Conservation (phyloP, 2,113 vertebrate genomes). For the Polyodon spathula region DNA sequence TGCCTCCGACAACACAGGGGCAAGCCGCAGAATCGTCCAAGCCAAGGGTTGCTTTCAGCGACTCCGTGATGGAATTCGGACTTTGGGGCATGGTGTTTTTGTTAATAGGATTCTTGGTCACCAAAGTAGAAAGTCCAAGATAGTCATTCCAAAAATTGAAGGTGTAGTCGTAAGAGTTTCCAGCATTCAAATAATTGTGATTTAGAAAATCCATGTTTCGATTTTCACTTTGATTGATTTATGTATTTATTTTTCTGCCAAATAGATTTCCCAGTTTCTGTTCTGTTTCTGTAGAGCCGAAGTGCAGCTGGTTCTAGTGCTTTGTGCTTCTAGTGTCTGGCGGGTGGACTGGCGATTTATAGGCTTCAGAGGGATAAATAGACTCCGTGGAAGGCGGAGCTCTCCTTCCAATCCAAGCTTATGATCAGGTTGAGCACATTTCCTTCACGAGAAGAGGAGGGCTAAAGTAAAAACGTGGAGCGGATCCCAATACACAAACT, state of each 20-base stretch:
- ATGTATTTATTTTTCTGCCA: slow-evolving; percentile 16
- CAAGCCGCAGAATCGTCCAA: slow-evolving; percentile 55
- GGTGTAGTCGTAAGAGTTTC: slow-evolving; percentile 64
- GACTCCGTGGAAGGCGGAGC: slow-evolving; percentile 47
- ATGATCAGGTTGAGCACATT: slow-evolving; percentile 26
- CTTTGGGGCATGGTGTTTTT: slow-evolving; percentile 50
- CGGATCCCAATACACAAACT: neutral
- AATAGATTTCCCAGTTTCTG: slow-evolving; percentile 40
- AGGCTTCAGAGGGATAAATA: slow-evolving; percentile 34
- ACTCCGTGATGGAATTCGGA: slow-evolving; percentile 68
- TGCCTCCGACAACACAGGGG: slow-evolving; percentile 46
- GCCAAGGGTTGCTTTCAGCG: slow-evolving; percentile 64
- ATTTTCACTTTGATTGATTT: slow-evolving; percentile 13
- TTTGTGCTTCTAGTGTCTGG: slow-evolving; percentile 40
- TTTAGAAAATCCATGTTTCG: slow-evolving; percentile 66
- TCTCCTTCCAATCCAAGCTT: slow-evolving; percentile 45
- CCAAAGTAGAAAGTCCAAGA: slow-evolving; percentile 61
- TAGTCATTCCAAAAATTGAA: slow-evolving; percentile 78
- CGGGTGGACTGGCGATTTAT: slow-evolving; percentile 53
- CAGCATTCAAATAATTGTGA: slow-evolving; percentile 63
- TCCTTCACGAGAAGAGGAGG: neutral
- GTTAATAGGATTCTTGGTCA: slow-evolving; percentile 46
- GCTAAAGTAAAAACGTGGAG: neutral
- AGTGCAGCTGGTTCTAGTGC: slow-evolving; percentile 42
- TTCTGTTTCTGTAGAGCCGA: slow-evolving; percentile 13